Base-by-base conservation (phyloP, 2,113 vertebrate species). In the Geococcyx californianus region DNA sequence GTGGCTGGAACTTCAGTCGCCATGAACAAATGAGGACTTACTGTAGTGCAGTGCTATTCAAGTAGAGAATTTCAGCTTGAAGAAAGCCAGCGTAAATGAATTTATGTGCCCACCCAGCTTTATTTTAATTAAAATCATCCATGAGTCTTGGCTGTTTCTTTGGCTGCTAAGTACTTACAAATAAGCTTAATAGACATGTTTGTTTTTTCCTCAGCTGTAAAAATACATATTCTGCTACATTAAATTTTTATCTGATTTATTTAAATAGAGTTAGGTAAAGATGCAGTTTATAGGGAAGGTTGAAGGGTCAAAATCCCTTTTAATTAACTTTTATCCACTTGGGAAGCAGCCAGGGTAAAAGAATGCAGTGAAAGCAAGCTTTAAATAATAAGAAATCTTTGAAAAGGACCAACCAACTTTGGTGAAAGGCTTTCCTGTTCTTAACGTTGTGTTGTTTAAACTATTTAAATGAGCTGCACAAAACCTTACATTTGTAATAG, bases 91-190 rank as follows among this genome's bases (percentile, higher is more conserved):
- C 13, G 0, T n/a, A 94, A 95, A 93, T 92, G 42, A 90, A 97
- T 90, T 89, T 81, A 83, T 81, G 82, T 91, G 92, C 82, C 80
- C 94, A 93, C 79, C 85, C 91, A 97, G 89, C 96, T 97, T 96
- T 96, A 96, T 95, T 96, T 97, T 97, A 94, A 98, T 98, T 97
- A 96, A 97, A 98, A 97, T 98, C 33, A 94, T 90, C 94, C 90
- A 29, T 75, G 92, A 96, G 83, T 93, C 86, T 93, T 95, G 62
- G 56, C 97, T 92, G 87, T 96, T 92, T 84, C 76, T 97, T 89
- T 87, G 92, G 93, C 87, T 97, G 77, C 76, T 95, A 84, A 97
- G 94, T 96, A 90, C 75, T 95, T 96, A 97, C 91, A 97, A 97
- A 96, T 96, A 74, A 93, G 92, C 97, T 96, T 98, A 97, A 97